Base-by-base conservation (phyloP, 2,797 vertebrate genomes). In the Helarctos malayanus region DNA sequence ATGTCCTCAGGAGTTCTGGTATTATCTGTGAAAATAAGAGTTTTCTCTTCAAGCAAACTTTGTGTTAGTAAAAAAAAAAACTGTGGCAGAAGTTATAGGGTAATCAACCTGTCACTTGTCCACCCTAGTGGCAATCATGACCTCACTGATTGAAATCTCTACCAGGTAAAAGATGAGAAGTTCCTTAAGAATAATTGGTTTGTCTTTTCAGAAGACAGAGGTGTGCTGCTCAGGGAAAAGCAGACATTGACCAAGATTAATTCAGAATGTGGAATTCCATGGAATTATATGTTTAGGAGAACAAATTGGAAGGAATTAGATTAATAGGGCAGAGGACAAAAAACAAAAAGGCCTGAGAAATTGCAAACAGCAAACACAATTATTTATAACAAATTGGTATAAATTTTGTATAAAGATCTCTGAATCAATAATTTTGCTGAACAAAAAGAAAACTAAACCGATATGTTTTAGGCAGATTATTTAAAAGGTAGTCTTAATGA, bases 181-280 rank as follows among this genome's bases (percentile, higher is more conserved):
- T 41, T 41, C 45, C 45, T 49, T 15, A 68, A 93, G 69, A 82
- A 54, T 54, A 47, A 79, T 5, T 38, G 27, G 14, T 41, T 87
- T 88, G 56, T 75, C 45, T 81, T 85, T 94, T 25, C 29, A 68
- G 35, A 69, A 85, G 35, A 68, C 16, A 86, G 73, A 63, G 18
- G 18, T 27, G 14, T 7, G 2, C 0, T 54, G 54, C 8, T 5
- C 21, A 69, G 3, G 69, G 49, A 49, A 78, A 91, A 83, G 16
- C 47, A 97, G 35, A 47, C 6, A 29, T 38, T 8, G 23, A 63
- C 13, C 56, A 15, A 54, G 19, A 81, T 27, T n/a, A 35, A 68
- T 9, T 81, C 11, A 29, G 25, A 80, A n/a, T 79, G 8, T 88
- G 65, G 47, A 73, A 94, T 80, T n/a, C 45, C 15, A n/a, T 35